phyloP scores from a whole-genome alignment of 2,113 vertebrate genomes.

The Eretmodus cyanostictus region DNA sequence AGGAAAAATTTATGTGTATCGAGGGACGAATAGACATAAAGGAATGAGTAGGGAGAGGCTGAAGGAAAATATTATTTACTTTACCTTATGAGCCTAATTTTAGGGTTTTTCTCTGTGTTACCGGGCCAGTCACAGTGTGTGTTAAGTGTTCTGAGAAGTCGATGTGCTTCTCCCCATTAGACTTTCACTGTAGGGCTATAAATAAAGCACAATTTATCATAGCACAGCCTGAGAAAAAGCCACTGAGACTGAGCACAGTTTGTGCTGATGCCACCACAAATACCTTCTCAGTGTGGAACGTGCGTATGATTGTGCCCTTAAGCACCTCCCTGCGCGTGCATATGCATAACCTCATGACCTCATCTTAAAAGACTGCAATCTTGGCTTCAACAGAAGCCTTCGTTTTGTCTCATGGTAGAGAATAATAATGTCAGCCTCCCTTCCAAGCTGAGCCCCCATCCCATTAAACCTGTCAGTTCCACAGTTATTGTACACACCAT shows the following conservation, averaged over 20 bases:
- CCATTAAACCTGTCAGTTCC: slow-evolving; percentile 27
- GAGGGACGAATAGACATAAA: slow-evolving; percentile 5
- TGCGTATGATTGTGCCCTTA: not conserved
- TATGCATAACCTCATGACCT: not conserved
- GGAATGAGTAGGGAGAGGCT: not conserved
- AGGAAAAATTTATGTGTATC: slow-evolving; percentile 34
- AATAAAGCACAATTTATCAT: slow-evolving; percentile 56
- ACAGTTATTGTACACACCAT: slow-evolving; percentile 35
- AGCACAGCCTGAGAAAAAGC: slow-evolving; percentile 22
- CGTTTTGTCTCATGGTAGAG: not conserved
- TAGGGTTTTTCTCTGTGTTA: not conserved
- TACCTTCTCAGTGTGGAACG: slow-evolving; percentile 8
- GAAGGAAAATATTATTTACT: slow-evolving; percentile 65
- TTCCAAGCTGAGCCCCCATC: not conserved
- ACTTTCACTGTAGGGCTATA: slow-evolving; percentile 8
- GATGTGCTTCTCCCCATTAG: slow-evolving; percentile 29
- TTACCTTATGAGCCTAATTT: slow-evolving; percentile 41
- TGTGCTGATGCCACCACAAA: slow-evolving; percentile 5
- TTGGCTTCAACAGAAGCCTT: slow-evolving; percentile 6
- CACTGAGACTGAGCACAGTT: slow-evolving; percentile 18
- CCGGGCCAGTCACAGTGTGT: slow-evolving; percentile 23
- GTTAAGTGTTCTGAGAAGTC: slow-evolving; percentile 49
- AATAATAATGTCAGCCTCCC: slow-evolving; percentile 4
- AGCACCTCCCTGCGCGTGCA: not conserved
- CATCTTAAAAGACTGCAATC: slow-evolving; percentile 2